Percentiles rank a stretch among this genome's conserved stretches.
Evolutionary conservation across 2,888 invertebrate species (phyloP).

Genomic region (Ormyrus labotus): DNA sequence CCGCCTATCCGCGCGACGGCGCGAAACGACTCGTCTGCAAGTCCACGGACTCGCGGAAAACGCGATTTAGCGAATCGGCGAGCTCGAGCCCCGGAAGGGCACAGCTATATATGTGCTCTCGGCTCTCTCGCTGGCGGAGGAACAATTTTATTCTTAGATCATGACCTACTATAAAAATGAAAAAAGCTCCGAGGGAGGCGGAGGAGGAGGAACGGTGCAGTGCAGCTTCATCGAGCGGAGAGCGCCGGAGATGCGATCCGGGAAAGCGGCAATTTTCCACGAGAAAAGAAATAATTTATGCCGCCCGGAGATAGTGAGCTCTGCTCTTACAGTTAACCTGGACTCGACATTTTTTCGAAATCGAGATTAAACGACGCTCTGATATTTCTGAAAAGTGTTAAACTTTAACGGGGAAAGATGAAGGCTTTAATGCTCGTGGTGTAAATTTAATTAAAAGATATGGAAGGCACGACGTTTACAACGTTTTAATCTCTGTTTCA

Average conservation of each 20-base stretch:
- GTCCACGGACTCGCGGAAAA: conserved; percentile 52
- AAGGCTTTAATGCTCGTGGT: too few relatives aligned
- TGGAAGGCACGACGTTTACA: too few relatives aligned
- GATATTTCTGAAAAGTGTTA: too few relatives aligned
- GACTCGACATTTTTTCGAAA: too few relatives aligned
- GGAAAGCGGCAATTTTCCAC: background rate
- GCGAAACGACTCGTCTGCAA: conserved; percentile 50
- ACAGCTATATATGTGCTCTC: too few relatives aligned
- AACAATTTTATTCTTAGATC: conserved; percentile 52
- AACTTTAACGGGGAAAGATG: too few relatives aligned
- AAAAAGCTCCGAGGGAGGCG: background rate
- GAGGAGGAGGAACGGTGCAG: background rate
- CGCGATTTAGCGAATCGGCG: conserved; percentile 50
- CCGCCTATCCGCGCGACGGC: conserved; percentile 44
- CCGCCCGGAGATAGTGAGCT: too few relatives aligned
- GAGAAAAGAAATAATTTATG: conserved; percentile 7
- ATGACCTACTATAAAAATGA: conserved; percentile 39
- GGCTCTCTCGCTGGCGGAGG: background rate
- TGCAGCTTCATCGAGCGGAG: conserved; percentile 47
- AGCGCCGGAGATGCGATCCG: background rate
- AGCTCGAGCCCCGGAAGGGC: conserved; percentile 11
- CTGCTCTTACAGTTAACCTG: too few relatives aligned
- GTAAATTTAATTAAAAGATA: too few relatives aligned
- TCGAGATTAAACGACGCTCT: too few relatives aligned
- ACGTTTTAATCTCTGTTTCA: too few relatives aligned